phyloP scores from a whole-genome alignment of 2,113 vertebrate genomes.

The Chrysemys picta region DNA sequence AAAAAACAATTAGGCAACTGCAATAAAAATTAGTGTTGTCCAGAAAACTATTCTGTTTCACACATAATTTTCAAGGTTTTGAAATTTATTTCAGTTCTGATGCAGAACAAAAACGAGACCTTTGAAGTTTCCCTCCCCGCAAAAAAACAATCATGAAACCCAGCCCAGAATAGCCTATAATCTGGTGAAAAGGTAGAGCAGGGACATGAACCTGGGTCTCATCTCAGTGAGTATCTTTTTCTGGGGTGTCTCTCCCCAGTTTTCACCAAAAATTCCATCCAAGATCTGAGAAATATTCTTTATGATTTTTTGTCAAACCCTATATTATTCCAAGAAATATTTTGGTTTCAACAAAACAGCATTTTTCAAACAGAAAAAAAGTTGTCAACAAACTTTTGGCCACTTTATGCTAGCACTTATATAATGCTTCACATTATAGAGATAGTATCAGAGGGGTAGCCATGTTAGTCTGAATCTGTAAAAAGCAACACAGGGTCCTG shows the following conservation, averaged over 20 bases:
- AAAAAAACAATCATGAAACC: neutral
- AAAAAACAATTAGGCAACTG: neutral
- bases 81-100: neutral
- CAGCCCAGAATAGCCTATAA: neutral
- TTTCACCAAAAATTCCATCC: neutral
- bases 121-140: neutral
- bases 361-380: neutral
- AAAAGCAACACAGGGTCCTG: too few species aligned
- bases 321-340: neutral
- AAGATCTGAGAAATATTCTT: neutral
- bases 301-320: neutral
- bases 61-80: neutral
- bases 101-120: neutral
- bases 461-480: too few species aligned
- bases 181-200: fast-evolving
- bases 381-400: neutral
- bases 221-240: neutral
- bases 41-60: neutral
- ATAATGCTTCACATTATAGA: neutral
- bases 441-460: too few species aligned
- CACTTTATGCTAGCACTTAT: neutral
- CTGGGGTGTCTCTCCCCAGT: neutral
- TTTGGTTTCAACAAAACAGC: neutral
- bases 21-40: neutral
- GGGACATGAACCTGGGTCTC: neutral